Evolutionary conservation across 2,888 invertebrate species (phyloP), one percentile per base, ranked within the genome.

Genomic region (Pandemis heparana): DNA sequence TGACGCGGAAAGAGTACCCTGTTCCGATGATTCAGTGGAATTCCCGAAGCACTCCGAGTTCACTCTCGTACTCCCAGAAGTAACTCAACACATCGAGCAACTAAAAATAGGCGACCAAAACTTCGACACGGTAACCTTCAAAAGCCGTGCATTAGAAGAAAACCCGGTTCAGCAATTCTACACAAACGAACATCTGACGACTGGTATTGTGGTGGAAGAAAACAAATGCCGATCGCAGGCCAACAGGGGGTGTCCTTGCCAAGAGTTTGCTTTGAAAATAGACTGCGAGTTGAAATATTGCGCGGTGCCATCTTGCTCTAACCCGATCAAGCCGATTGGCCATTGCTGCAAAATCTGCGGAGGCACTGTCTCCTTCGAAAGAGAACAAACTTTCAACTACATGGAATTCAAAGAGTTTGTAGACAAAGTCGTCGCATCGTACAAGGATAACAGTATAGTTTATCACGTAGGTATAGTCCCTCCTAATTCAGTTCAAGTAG

Each of bases 1-100:
- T 0, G 93, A 95, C 77, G 83, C 90, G 0, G 94, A 95, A 75
- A 87, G 91, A 76, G 77, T 95, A 1, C 95, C 95, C 0, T 95
- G 95, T 75, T 86, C 80, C 23, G 87, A 92, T 61, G 95, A 95
- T 75, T 79, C 83, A 7, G 94, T 94, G 0, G 82, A 86, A 39
- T 93, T 95, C 74, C 90, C 94, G 0, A 48, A 53, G 9, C 80
- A 87, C 48, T 77, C 85, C 0, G 84, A 83, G 65, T 91, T 89
- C 23, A 85, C 86, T 0, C 78, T 93, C 3, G 64, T 67, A 0
- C 79, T 93, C 39, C 94, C 94, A 38, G 80, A 86, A 43, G 18
- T 60, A 0, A 75, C 73, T 1, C 93, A 94, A 77, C 76, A 67
- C 53, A 77, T 93, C 0, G 76, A 81, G 70, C 78, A 76, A 23